Evolutionary conservation across 2,888 invertebrate species (phyloP), one percentile per base, ranked within the genome.

Genomic region (Bombyx huttoni): DNA sequence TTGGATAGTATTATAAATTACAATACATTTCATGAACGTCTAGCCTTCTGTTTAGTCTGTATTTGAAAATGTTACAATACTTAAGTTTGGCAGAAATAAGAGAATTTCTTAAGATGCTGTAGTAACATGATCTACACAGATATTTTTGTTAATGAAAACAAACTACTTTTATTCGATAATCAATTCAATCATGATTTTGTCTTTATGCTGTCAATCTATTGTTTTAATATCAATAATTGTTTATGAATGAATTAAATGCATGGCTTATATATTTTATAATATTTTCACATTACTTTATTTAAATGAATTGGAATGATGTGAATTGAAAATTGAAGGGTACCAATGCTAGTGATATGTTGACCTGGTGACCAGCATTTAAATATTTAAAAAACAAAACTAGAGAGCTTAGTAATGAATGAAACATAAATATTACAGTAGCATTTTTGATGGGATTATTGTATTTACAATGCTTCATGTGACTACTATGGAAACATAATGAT

Each of bases 351-450:
- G 53, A 58, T 59, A 57, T 67, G 71, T 73, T 65, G 73, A 81
- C 80, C 82, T 84, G 82, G 80, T 75, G 62, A 70, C 80, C 84
- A 86, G 86, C 86, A 85, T 86, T 87, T 85, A 83, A 81, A 72
- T 75, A 80, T 81, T 80, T 82, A 73, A 77, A 78, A 78, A 81
- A 70, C 76, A 79, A 82, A 82, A 76, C 74, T 88, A 85, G 83
- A 78, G 78, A 67, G 84, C 84, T 83, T 87, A 82, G 77, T 77
- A 73, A 80, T 77, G 73, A 76, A 77, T 24, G 24, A 76, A 81
- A 79, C 81, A 76, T 76, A 78, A 76, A 40, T 7, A 70, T 24
- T 24, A 24, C 24, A 3, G 81, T 83, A 81, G 84, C 75, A 81
- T 81, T 81, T 83, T 84, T 85, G 79, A 83, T 82, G 78, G 82